Conservation (phyloP, 2,888 invertebrate genomes). For the Monopis laevigella region DNA sequence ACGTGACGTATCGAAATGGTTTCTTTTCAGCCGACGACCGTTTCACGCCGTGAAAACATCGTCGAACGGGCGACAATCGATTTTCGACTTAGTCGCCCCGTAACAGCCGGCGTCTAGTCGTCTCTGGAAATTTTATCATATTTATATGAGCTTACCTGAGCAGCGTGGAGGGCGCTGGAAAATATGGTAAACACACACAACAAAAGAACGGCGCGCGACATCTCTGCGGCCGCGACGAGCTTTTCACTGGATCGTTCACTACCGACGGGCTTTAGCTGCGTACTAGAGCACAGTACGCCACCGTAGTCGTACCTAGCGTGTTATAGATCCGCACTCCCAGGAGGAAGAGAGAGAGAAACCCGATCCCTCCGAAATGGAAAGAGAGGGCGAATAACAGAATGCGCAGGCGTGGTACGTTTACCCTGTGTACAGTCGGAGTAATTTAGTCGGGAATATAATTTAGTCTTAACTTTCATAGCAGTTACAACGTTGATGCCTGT, state of each 20-base stretch:
- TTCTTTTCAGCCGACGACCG: slow-evolving; percentile 48
- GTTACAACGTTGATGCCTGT: background rate
- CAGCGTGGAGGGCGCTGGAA: slow-evolving; percentile 65
- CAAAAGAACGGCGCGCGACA: slow-evolving; percentile 71
- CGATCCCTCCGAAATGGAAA: slow-evolving; percentile 24
- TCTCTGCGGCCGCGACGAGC: slow-evolving; percentile 60
- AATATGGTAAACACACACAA: slow-evolving; percentile 69
- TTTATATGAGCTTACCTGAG: slow-evolving; percentile 54
- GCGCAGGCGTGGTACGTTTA: slow-evolving; percentile 43
- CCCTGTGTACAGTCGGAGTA: background rate
- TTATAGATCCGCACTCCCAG: slow-evolving; percentile 62
- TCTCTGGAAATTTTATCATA: slow-evolving; percentile 19
- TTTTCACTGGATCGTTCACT: slow-evolving; percentile 44
- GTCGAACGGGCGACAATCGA: slow-evolving; percentile 51
- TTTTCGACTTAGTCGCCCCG: slow-evolving; percentile 35
- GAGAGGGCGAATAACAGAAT: slow-evolving; percentile 39
- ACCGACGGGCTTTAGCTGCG: slow-evolving; percentile 58
- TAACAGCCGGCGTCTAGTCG: background rate
- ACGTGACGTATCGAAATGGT: slow-evolving; percentile 22
- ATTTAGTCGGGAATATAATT: background rate
- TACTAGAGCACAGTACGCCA: slow-evolving; percentile 41
- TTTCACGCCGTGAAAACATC: slow-evolving; percentile 57
- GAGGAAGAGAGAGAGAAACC: slow-evolving; percentile 36
- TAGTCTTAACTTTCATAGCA: background rate
- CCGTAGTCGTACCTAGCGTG: slow-evolving; percentile 56